Base-by-base conservation (phyloP, 1,140 invertebrate genomes). In the Nephila pilipes region DNA sequence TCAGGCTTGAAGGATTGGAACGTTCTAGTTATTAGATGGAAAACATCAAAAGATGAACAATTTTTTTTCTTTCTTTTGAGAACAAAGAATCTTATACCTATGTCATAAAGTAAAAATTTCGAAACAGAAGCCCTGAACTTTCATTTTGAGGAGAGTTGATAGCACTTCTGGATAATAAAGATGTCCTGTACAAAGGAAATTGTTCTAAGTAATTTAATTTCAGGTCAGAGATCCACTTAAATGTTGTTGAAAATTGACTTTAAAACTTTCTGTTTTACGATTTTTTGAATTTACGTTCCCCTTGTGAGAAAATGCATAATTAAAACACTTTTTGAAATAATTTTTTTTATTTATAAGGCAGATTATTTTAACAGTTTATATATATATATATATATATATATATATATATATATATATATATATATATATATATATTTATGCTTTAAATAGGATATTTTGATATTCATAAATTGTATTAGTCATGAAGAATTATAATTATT, bases 1-100 rank as follows among this genome's bases (percentile, higher is more conserved):
- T 87, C 46, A 25, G 29, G 54, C 81, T 20, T 38, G 81, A 83
- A 57, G 29, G 69, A 75, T 75, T 83, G 10, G 81, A 57, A 57
- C 54, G 20, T 83, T 83, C 81, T 25, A 55, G 25, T 54, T 54
- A 5, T n/a, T 55, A 22, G 38, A 55, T 5, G 12, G 22, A 83
- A 83, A 55, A 25, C 4, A 55, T 55, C n/a, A 22, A 22, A 16
- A 14, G 25, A 20, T 14, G n/a, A 57, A 83, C 22, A 83, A 10
- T 83, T 54, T 75, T 46, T 83, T 83, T 29, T 54, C n/a, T 55
- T 83, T 29, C n/a, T 25, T 75, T 75, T 75, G 25, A 14, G 69
- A 5, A 75, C 29, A 32, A 36, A 75, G 18, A 3, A 75, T 18
- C 12, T 32, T 60, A 20, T 36, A 0, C 5, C 69, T 36, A 29